Evolutionary conservation across 2,797 vertebrate species (phyloP), one percentile per base, ranked within the genome.

Genomic region (Mus caroli): DNA sequence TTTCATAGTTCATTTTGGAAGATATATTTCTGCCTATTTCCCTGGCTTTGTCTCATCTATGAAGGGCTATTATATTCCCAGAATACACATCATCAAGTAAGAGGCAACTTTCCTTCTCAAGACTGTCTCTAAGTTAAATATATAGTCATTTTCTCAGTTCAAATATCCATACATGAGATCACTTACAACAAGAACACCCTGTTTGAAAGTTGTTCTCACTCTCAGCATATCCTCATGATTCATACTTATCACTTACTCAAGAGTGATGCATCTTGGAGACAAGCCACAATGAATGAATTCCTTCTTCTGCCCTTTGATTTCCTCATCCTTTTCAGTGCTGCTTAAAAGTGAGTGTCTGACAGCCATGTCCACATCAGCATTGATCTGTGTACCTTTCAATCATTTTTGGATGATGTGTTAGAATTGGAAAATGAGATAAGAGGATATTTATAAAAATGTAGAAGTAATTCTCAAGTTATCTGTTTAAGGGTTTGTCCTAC

Each of bases 401-500:
- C 28, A 73, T 60, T 94, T 94, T 88, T 37, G 12, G 14, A 76
- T 78, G 56, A 67, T 31, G 52, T 76, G 3, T 56, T 69, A 69
- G 26, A 92, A 69, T 52, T 80, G 7, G 26, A 83, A 93, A 67
- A 93, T 22, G 19, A 75, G 80, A 78, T 54, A 94, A 73, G 60
- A 20, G 0, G 3, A 56, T 8, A 17, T 40, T 90, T 82, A 34
- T 73, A 88, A 83, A 90, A 13, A n/a, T 54, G 82, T 91, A 20
- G 60, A 83, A 8, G 3, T 40, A 80, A 77, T 88, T 91, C 37
- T 82, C 52, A 87, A 88, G 54, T 34, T 13, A 0, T 78, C 12
- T 4, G 6, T 46, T 85, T 54, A 22, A 83, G 78, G 75, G 11
- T 7, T 52, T 62, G 46, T 9, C 3, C 12, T 22, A 22, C 11